Evolutionary conservation across 2,113 vertebrate species (phyloP).

Genomic region (Chlorodrepanis virens): DNA sequence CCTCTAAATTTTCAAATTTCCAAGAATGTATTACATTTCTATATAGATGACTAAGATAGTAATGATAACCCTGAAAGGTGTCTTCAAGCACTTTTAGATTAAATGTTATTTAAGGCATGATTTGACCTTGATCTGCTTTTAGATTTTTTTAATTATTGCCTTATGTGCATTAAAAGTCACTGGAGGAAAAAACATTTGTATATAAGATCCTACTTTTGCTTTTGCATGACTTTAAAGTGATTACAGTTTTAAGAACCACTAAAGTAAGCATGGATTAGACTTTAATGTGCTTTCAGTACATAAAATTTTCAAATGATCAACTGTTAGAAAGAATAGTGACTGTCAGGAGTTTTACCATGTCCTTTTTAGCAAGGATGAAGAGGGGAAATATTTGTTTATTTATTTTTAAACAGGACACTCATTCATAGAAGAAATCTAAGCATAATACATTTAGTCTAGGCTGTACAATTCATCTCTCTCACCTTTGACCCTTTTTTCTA

Average conservation of each 20-base stretch:
- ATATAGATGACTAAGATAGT: not conserved
- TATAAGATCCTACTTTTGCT: not conserved
- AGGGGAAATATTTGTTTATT: not conserved
- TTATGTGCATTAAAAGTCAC: not conserved
- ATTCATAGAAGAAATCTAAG: not conserved
- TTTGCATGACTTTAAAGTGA: not conserved
- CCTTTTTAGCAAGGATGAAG: not conserved
- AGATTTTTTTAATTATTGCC: not conserved
- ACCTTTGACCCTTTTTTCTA: not conserved
- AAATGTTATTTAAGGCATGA: not conserved
- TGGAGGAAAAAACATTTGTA: not conserved
- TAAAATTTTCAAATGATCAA: conserved; percentile 2
- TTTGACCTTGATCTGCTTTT: not conserved
- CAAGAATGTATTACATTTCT: not conserved
- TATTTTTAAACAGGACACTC: not conserved
- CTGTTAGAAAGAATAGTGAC: not conserved
- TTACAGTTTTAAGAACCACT: conserved; percentile 9
- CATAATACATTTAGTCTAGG: not conserved
- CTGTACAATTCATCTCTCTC: not conserved
- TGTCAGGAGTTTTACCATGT: not conserved
- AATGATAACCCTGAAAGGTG: not conserved
- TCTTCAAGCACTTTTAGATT: not conserved
- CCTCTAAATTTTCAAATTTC: not conserved
- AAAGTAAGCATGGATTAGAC: not conserved
- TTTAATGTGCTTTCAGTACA: not conserved